Conservation (phyloP, 2,797 vertebrate species). For the Delichon dasypus region DNA sequence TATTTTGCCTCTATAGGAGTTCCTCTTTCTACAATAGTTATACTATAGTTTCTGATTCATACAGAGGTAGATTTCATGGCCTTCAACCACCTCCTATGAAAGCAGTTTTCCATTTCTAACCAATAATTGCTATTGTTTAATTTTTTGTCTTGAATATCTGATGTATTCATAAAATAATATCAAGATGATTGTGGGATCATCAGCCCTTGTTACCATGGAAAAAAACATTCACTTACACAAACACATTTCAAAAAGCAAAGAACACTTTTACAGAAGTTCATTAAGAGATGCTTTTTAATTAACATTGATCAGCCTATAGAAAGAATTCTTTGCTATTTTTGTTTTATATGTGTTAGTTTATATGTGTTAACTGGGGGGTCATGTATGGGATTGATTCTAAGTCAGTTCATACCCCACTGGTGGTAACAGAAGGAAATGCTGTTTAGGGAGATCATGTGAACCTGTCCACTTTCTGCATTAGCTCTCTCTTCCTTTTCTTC, state of each 20-base stretch:
- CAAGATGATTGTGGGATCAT: background rate
- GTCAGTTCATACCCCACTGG: background rate
- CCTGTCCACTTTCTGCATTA: background rate
- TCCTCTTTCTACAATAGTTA: background rate
- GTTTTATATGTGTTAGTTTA: background rate
- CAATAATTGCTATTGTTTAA: background rate
- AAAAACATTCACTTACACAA: background rate
- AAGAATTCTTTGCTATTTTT: background rate
- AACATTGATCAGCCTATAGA: background rate
- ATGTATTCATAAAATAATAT: background rate
- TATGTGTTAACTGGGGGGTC: background rate
- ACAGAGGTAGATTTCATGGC: background rate
- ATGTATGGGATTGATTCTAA: background rate
- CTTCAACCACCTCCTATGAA: background rate
- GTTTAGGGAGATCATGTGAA: background rate
- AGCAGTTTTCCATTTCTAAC: background rate
- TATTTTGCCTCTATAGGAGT: background rate
- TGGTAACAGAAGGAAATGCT: background rate
- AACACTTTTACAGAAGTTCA: background rate
- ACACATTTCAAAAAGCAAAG: background rate
- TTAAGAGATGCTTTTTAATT: background rate
- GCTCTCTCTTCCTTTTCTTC: background rate
- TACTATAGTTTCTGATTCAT: background rate
- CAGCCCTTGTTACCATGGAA: background rate
- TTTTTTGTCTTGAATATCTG: background rate